Evolutionary conservation across 2,888 invertebrate species (phyloP).

Genomic region (Drosophila quinaria): DNA sequence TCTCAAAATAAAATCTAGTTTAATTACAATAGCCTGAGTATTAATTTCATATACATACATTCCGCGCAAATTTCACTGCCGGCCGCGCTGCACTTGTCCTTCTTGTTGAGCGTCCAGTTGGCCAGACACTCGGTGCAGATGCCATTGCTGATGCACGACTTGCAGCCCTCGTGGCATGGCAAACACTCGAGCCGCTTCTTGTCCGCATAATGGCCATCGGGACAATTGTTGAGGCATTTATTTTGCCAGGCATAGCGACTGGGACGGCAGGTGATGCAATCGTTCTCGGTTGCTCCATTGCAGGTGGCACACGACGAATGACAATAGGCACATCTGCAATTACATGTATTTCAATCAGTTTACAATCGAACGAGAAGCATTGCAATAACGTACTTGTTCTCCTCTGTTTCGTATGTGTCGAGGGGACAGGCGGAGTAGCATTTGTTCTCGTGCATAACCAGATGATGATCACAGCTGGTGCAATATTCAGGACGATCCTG

Average conservation of each 20-base stretch:
- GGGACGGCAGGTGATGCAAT: slow-evolving; percentile 93
- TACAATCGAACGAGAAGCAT: neutral
- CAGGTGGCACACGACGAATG: slow-evolving; percentile 93
- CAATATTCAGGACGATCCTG: slow-evolving; percentile 93
- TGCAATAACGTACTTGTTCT: slow-evolving; percentile 88
- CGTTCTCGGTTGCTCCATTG: slow-evolving; percentile 90
- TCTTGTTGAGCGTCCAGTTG: slow-evolving; percentile 92
- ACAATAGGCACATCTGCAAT: slow-evolving; percentile 90
- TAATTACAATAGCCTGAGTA: neutral
- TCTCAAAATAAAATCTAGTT: neutral
- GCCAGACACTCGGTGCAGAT: slow-evolving; percentile 91
- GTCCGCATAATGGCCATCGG: slow-evolving; percentile 91
- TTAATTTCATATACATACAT: slow-evolving; percentile 85
- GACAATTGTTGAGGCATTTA: slow-evolving; percentile 90
- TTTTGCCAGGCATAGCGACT: slow-evolving; percentile 91
- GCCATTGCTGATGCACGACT: slow-evolving; percentile 90
- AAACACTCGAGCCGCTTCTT: slow-evolving; percentile 93
- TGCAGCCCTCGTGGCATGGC: slow-evolving; percentile 91
- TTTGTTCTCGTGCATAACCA: slow-evolving; percentile 92
- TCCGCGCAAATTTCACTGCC: slow-evolving; percentile 90
- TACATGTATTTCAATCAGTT: neutral
- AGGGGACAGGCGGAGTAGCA: slow-evolving; percentile 94
- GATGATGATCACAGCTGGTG: slow-evolving; percentile 94
- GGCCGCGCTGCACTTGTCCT: slow-evolving; percentile 90
- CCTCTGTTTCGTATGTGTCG: slow-evolving; percentile 94